Evolutionary conservation across 2,888 invertebrate species (phyloP), one percentile per base, ranked within the genome.

Genomic region (Deroplatys truncata): DNA sequence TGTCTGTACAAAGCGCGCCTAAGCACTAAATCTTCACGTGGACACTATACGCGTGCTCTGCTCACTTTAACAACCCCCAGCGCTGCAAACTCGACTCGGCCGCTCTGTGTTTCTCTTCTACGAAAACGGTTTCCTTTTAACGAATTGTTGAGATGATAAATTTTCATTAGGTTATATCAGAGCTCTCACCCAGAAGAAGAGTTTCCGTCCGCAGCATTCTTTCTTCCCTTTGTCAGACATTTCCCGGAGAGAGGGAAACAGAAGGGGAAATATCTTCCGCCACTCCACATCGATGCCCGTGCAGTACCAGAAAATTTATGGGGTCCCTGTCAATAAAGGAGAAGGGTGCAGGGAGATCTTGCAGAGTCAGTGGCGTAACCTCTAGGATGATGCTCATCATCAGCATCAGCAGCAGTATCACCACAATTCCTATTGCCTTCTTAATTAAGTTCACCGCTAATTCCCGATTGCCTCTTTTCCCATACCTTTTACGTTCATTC

Each of bases 281-380:
- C 56, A 20, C 56, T 72, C 56, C 56, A 72, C 56, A 72, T 72
- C 56, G 56, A 72, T 20, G 56, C 56, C 56, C 56, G 20, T 20
- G 87, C 83, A 87, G 29, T 87, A 43, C 82, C 83, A 83, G 35
- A 83, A 82, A 87, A 87, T 87, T 87, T 87, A 87, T 87, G 87
- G 83, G 83, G 87, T 82, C 83, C 82, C n/a, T 87, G 87, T 87
- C 87, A 87, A 83, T 87, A 87, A 87, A 83, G 87, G 83, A 83
- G 82, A 13, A 35, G 43, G 83, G 82, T n/a, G 25, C 20, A 82
- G 35, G 56, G 10, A 7, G 20, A 72, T 72, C 0, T n/a, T 72
- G 20, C 56, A 72, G 13, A 35, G 20, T 20, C 56, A 72, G 56
- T 20, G 56, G 56, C 56, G 56, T 16, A 56, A 56, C 56, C 3